Base-by-base conservation (phyloP, 2,113 vertebrate genomes). In the Semnornis frantzii region DNA sequence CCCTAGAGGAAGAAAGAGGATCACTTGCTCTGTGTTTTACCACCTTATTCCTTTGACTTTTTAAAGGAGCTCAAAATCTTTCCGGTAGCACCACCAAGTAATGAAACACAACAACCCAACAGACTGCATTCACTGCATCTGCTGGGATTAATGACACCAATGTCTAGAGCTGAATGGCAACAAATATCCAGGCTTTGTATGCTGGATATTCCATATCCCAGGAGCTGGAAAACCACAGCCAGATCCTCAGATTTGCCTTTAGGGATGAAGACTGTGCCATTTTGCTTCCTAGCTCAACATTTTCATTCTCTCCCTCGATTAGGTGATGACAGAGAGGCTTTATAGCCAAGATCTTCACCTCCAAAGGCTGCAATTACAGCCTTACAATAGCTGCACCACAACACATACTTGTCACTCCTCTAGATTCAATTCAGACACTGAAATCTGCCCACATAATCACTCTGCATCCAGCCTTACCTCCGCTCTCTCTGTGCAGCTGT, bases 401-500 rank as follows among this genome's bases (percentile, higher is more conserved):
- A 30, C 31, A 73, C 2, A 1, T 3, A 8, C 11, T 30, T 8
- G 2, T 77, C 39, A 50, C 27, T 3, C 5, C 14, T 6, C 27
- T 7, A 5, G 5, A 21, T 57, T 48, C 44, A 54, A 7, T 13
- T 74, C 31, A 75, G 28, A 18, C 25, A 37, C 33, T 7, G 65
- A 85, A 20, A 66, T 20, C 21, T 34, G 6, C 34, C n/a, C 60
- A n/a, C 11, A 10, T 17, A 9, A 2, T 50, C 14, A 2, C 34
- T 7, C 28, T 48, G 25, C 62, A 74, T 52, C 8, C 31, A 16
- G 21, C 15, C 73, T 65, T 86, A 94, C 87, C 85, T 85, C 66
- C 72, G 33, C 37, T 84, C 42, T 81, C 27, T n/a, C 12, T 8
- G 2, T 37, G 33, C 34, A 71, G 54, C 33, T 33, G 15, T 20